These are phyloP conservation scores for Mustela nigripes DNA, from an alignment of 2,113 vertebrate species.

Conservation along the genomic window DNA sequence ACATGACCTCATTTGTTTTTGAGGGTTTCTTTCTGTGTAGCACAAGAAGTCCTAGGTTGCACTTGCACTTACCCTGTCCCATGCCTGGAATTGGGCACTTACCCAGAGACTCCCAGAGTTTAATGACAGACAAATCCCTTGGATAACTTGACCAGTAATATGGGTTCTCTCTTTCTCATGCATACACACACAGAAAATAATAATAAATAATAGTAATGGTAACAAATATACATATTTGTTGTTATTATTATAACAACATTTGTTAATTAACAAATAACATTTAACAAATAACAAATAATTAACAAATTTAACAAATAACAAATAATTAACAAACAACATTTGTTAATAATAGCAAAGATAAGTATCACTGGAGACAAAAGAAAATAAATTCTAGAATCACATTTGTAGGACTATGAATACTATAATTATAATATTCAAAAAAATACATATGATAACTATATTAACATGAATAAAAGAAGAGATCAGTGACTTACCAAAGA, in stretches of 20 bases:
- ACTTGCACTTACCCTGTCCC: not conserved
- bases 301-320: too few relatives aligned
- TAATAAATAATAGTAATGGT: not conserved
- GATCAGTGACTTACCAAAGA: not conserved
- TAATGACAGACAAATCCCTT: not conserved
- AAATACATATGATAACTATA: not conserved
- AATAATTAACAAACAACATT: too few relatives aligned
- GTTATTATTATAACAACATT: too few relatives aligned
- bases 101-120: not conserved
- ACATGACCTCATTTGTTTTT: not conserved
- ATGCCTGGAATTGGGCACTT: not conserved
- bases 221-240: too few relatives aligned
- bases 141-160: not conserved
- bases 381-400: constrained; percentile 31
- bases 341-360: not conserved
- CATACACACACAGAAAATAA: not conserved
- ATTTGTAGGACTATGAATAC: not conserved
- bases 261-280: too few relatives aligned
- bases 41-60: not conserved
- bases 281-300: too few relatives aligned
- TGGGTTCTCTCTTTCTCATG: not conserved
- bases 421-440: not conserved
- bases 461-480: not conserved
- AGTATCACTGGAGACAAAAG: not conserved
- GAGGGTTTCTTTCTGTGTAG: not conserved